Conservation (phyloP, 2,888 invertebrate species). For the Agonum fuliginosum region DNA sequence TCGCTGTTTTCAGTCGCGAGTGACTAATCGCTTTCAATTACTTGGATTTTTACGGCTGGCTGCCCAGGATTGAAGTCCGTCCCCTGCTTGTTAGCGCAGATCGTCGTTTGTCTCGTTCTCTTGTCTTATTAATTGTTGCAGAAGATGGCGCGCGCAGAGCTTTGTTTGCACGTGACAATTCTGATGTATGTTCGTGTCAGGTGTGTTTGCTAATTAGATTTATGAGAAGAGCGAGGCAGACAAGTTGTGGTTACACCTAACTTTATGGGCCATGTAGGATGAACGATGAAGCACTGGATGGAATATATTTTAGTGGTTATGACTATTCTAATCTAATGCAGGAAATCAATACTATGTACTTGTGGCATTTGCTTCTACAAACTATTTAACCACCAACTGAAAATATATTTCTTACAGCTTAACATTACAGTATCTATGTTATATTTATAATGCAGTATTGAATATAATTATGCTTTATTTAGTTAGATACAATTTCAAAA, state of each 20-base stretch:
- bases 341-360: background rate
- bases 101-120: constrained; percentile 12
- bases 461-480: too few species aligned
- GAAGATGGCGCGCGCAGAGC: constrained; percentile 5
- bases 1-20: too few species aligned
- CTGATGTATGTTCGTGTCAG: constrained; percentile 32
- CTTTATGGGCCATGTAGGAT: constrained; percentile 15
- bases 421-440: too few species aligned
- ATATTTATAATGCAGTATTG: too few species aligned
- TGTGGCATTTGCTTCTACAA: background rate
- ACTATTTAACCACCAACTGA: too few species aligned
- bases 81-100: constrained; percentile 5
- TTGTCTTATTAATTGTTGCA: constrained; percentile 44
- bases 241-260: background rate
- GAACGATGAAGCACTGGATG: background rate
- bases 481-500: too few species aligned
- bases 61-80: constrained; percentile 7
- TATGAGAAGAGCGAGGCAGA: background rate
- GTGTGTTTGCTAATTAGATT: constrained; percentile 32
- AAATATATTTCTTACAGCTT: too few species aligned
- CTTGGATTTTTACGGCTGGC: constrained; percentile 63
- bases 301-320: constrained; percentile 11
- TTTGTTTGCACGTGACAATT: constrained; percentile 29
- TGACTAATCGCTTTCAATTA: constrained; percentile 66
- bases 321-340: background rate